Evolutionary conservation across 2,113 vertebrate genomes (phyloP).

Genomic region (Daubentonia madagascariensis): DNA sequence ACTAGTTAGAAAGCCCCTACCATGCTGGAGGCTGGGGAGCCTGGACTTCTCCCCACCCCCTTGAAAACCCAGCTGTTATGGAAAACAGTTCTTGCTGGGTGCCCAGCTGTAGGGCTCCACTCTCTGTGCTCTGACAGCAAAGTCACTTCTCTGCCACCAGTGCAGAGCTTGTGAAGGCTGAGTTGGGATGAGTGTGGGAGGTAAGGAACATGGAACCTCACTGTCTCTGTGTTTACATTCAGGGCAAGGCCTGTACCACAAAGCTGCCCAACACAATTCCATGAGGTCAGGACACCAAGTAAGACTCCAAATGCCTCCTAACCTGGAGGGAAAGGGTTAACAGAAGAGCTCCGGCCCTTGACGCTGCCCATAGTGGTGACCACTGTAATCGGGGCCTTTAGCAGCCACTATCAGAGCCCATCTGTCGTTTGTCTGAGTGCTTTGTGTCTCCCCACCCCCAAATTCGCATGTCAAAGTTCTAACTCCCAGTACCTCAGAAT

Average conservation of each 20-base stretch:
- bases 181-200: neutral
- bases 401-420: neutral
- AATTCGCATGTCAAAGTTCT: neutral
- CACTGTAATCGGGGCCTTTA: neutral
- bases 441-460: neutral
- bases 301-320: neutral
- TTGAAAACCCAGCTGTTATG: neutral
- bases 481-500: neutral
- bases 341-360: neutral
- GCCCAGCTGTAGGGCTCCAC: neutral
- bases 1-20: neutral
- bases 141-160: neutral
- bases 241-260: neutral
- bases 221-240: neutral
- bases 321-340: neutral
- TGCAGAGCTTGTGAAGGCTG: neutral
- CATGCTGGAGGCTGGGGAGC: rapidly evolving
- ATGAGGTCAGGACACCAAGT: neutral
- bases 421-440: neutral
- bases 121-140: neutral
- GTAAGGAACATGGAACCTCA: neutral
- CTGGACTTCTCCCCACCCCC: too few species aligned
- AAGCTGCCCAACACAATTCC: neutral
- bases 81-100: rapidly evolving
- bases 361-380: neutral